Evolutionary conservation across 37 sponge, comb jelly and placozoan species (phyloP).

Genomic region (Eunapius fragilis): DNA sequence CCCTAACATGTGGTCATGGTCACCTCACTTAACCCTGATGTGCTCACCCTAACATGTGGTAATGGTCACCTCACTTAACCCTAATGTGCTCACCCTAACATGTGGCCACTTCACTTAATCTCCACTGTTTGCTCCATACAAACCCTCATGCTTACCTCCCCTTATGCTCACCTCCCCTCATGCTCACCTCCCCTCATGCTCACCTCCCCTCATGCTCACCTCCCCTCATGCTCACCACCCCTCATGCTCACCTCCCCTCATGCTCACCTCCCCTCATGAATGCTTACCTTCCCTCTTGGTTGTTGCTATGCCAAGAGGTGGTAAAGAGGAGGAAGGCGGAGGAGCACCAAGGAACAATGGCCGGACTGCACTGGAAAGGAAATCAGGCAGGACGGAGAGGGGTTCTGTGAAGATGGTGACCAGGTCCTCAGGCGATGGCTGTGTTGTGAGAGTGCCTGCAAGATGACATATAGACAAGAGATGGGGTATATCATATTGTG

Average conservation of each 20-base stretch:
- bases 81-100: background rate
- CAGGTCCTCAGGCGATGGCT: background rate
- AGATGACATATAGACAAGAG: background rate
- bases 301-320: background rate
- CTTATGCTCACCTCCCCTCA: too few relatives aligned
- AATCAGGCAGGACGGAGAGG: background rate
- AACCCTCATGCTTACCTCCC: too few relatives aligned
- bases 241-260: background rate
- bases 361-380: background rate
- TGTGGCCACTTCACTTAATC: background rate
- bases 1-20: background rate
- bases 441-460: background rate
- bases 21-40: background rate
- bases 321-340: background rate
- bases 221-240: background rate
- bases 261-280: background rate
- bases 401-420: background rate
- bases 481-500: too few relatives aligned
- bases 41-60: background rate
- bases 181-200: background rate
- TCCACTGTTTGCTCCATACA: background rate
- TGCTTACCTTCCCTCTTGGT: background rate
- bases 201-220: background rate
- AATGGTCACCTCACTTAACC: background rate
- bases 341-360: background rate